phyloP scores from a whole-genome alignment of 2,113 vertebrate genomes.

The Anseranas semipalmata region DNA sequence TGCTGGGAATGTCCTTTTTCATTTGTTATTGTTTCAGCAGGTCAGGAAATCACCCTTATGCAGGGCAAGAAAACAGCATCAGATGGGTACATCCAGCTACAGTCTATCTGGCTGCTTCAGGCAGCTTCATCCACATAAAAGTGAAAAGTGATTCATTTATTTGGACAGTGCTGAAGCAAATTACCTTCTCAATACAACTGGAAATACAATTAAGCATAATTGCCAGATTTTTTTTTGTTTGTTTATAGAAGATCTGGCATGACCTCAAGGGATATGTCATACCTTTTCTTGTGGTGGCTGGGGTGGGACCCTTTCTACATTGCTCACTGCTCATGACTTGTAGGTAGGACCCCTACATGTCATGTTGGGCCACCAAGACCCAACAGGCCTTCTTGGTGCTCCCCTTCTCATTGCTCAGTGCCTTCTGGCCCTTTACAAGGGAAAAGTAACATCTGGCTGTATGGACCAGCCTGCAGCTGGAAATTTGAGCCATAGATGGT shows the following conservation, averaged over 20 bases:
- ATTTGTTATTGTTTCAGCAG: background rate
- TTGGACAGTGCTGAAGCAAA: background rate
- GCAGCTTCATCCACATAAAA: background rate
- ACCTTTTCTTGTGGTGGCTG: background rate
- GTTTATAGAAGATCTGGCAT: background rate
- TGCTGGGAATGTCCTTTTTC: background rate
- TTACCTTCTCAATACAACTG: background rate
- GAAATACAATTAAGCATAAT: background rate
- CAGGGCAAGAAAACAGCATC: background rate
- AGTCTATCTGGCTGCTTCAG: background rate
- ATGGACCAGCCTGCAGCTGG: background rate
- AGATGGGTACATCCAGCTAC: background rate
- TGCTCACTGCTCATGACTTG: fast-evolving
- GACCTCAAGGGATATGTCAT: background rate
- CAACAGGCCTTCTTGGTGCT: background rate
- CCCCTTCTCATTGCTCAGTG: background rate
- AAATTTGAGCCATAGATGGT: background rate
- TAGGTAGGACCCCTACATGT: background rate
- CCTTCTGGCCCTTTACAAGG: background rate
- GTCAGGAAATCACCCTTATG: background rate
- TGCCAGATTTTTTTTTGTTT: background rate
- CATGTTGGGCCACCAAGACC: background rate
- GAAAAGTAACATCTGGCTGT: background rate
- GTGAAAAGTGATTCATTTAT: background rate
- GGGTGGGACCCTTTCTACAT: fast-evolving